Percentiles rank a stretch among this genome's conserved stretches.
These are phyloP conservation scores for Aphyosemion australe DNA, from an alignment of 2,113 vertebrate genomes.

Conservation along the genomic window DNA sequence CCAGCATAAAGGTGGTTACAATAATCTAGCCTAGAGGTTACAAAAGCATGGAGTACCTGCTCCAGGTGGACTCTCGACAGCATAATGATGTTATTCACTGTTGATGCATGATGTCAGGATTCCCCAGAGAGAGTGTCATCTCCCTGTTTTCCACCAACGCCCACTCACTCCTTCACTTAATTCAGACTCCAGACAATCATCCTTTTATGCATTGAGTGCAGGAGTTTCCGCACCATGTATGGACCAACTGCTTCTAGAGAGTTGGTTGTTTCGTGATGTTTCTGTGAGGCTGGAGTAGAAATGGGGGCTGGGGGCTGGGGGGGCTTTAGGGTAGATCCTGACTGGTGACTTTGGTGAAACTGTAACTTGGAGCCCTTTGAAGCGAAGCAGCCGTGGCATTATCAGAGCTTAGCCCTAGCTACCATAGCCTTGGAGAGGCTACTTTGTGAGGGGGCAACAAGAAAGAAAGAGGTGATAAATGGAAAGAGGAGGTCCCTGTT, in stretches of 20 bases:
- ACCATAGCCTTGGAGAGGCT: constrained; percentile 31
- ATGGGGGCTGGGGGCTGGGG: not conserved
- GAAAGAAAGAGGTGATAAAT: constrained; percentile 26
- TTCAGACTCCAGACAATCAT: constrained; percentile 60
- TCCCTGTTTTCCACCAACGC: constrained; percentile 57
- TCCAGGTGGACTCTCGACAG: constrained; percentile 39
- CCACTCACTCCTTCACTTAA: constrained; percentile 65
- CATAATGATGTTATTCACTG: constrained; percentile 29
- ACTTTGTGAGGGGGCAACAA: constrained; percentile 23
- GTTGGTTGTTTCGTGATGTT: constrained; percentile 34
- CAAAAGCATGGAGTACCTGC: too few species aligned
- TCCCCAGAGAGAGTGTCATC: constrained; percentile 60
- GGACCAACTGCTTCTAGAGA: constrained; percentile 46
- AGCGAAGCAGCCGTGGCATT: constrained; percentile 36
- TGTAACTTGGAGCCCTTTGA: constrained; percentile 52
- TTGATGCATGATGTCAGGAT: constrained; percentile 65
- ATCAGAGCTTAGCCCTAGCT: constrained; percentile 53
- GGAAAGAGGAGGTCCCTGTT: constrained; percentile 35
- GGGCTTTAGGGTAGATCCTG: constrained; percentile 19
- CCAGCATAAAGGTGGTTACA: too few species aligned
- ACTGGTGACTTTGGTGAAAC: constrained; percentile 18
- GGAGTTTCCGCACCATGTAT: constrained; percentile 34
- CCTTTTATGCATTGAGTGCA: constrained; percentile 54
- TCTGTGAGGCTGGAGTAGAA: constrained; percentile 28
- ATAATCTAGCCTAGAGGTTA: too few species aligned